Base-by-base conservation (phyloP, 2,888 invertebrate species). In the Calameuta filiformis region DNA sequence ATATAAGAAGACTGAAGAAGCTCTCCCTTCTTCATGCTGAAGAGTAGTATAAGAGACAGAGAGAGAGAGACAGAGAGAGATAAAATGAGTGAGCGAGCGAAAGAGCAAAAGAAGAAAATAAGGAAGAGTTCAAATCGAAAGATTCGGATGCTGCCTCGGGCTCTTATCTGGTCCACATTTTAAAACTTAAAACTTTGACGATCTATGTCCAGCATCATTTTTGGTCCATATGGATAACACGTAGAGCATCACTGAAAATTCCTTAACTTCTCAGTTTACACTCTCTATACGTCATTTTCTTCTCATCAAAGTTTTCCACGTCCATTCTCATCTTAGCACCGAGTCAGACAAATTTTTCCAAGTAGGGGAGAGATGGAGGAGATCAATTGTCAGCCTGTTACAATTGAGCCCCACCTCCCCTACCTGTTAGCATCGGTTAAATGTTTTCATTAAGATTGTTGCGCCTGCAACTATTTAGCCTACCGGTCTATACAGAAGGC, bases 91-190 rank as follows among this genome's bases (percentile, higher is more conserved):
- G 80, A 84, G 81, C 80, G 79, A 81, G 81, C 78, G 80, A 84
- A 81, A 81, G 79, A 81, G 81, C 79, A 79, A 81, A 82, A 81
- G 79, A 82, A 77, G 78, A 81, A 79, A 79, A 80, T 31, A 35
- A 82, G 85, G 85, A 80, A 79, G 71, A 87, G 84, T 87, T 87
- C 79, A 81, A 86, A 84, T 84, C 84, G 84, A 81, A 81, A 83
- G 82, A 83, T 83, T 83, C 80, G 84, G 81, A 81, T 77, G 78
- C 77, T 80, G 79, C 80, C 78, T 78, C 79, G 79, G 76, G 79
- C 82, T 83, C 83, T 87, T 86, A 86, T 88, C 87, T 86, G 82
- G 84, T 78, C 82, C 84, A 86, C 86, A 87, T 86, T 87, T 85
- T 83, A 84, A 85, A 87, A 83, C 84, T 86, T 77, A 71, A 80